phyloP scores from a whole-genome alignment of 2,113 vertebrate species.

The Gopherus flavomarginatus region DNA sequence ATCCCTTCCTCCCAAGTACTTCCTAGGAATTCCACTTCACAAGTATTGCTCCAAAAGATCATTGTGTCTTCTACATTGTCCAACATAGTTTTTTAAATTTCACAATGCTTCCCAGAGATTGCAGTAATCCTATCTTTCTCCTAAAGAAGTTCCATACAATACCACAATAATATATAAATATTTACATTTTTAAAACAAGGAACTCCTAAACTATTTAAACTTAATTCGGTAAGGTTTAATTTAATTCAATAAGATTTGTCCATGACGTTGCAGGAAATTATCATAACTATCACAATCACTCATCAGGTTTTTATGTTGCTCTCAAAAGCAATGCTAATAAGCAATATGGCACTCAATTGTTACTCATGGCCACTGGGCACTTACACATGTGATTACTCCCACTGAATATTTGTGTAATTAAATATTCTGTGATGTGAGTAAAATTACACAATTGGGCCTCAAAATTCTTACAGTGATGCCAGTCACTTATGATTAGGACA shows the following conservation, averaged over 20 bases:
- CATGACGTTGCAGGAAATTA: background rate
- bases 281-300: background rate
- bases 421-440: background rate
- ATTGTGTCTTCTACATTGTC: background rate
- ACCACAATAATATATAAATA: background rate
- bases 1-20: background rate
- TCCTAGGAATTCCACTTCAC: background rate
- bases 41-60: background rate
- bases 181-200: background rate
- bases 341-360: background rate
- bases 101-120: background rate
- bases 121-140: background rate
- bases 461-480: background rate
- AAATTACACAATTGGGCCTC: background rate
- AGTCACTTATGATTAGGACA: background rate
- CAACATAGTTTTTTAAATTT: background rate
- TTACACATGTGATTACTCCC: background rate
- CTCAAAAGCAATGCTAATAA: rapidly evolving
- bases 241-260: background rate
- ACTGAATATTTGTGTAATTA: background rate
- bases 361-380: background rate
- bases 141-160: background rate
- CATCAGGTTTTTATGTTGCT: background rate
- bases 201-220: background rate
- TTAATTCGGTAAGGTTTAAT: background rate